Evolutionary conservation across 2,888 invertebrate species (phyloP).

Genomic region (Plebejus melissa): DNA sequence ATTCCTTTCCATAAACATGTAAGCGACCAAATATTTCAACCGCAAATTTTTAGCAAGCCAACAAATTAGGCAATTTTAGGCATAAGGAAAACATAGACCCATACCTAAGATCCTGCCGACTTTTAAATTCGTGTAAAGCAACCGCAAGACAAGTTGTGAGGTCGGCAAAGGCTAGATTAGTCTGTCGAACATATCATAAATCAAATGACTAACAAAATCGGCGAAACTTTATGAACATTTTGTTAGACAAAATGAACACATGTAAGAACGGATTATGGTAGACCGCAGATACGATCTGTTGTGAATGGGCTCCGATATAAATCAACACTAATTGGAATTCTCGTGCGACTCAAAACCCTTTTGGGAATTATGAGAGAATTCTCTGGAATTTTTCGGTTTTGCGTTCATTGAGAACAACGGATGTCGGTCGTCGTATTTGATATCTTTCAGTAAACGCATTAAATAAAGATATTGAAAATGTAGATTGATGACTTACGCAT

Average conservation of each 20-base stretch:
- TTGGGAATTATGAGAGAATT: conserved; percentile 24
- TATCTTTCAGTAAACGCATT: too few relatives aligned
- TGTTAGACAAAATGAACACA: conserved; percentile 14
- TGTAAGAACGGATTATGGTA: conserved; percentile 35
- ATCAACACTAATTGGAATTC: conserved; percentile 46
- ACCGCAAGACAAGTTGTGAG: background rate
- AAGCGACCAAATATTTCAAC: background rate
- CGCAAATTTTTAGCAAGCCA: background rate
- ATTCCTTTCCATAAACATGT: background rate
- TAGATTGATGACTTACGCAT: too few relatives aligned
- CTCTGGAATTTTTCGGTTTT: background rate
- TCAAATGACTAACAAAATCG: conserved; percentile 15
- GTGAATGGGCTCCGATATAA: conserved; percentile 51
- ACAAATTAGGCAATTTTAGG: background rate
- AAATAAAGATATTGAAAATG: too few relatives aligned
- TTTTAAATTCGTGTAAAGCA: background rate
- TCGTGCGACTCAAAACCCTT: conserved; percentile 37
- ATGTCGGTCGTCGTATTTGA: too few relatives aligned
- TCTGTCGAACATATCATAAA: background rate
- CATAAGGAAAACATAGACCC: background rate
- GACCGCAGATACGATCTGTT: conserved; percentile 44
- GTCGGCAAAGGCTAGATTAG: background rate
- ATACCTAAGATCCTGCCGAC: background rate
- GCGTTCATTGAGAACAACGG: background rate
- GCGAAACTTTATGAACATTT: background rate